Percentiles rank a stretch among this genome's conserved stretches.
These are phyloP conservation scores for Hipposideros armiger DNA, from an alignment of 2,113 vertebrate species.

Conservation along the genomic window DNA sequence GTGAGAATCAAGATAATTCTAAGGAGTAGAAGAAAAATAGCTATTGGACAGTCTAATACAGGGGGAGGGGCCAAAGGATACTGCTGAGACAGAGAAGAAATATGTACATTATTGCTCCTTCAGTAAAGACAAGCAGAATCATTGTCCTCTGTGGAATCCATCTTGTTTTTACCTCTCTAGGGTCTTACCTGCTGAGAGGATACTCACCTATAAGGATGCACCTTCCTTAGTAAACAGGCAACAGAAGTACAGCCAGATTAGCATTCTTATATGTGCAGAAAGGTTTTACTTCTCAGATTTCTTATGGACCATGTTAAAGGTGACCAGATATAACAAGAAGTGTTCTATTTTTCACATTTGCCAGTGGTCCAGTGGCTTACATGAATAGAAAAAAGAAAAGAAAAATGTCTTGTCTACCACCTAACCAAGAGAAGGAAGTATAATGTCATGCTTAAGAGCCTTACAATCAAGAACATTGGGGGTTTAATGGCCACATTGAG, in stretches of 20 bases:
- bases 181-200: rapidly evolving
- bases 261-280: rapidly evolving
- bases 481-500: not conserved
- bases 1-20: not conserved
- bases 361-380: not conserved
- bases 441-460: not conserved
- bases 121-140: not conserved
- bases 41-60: not conserved
- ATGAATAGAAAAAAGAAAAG: not conserved
- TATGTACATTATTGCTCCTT: rapidly evolving
- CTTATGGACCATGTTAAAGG: not conserved
- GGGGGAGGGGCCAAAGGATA: not conserved
- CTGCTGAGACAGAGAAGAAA: not conserved
- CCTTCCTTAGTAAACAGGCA: not conserved
- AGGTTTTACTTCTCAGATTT: not conserved
- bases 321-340: not conserved
- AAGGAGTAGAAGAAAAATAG: not conserved
- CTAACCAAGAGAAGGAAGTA: not conserved
- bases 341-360: not conserved
- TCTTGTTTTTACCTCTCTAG: not conserved
- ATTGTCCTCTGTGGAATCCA: not conserved
- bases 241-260: too few species aligned
- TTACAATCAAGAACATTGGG: not conserved
- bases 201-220: rapidly evolving
- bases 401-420: not conserved